A percentile compares a stretch with the other conserved stretches of the same genome.
phyloP scores from a whole-genome alignment of 2,888 invertebrate genomes.

The Watsonalla cultraria region DNA sequence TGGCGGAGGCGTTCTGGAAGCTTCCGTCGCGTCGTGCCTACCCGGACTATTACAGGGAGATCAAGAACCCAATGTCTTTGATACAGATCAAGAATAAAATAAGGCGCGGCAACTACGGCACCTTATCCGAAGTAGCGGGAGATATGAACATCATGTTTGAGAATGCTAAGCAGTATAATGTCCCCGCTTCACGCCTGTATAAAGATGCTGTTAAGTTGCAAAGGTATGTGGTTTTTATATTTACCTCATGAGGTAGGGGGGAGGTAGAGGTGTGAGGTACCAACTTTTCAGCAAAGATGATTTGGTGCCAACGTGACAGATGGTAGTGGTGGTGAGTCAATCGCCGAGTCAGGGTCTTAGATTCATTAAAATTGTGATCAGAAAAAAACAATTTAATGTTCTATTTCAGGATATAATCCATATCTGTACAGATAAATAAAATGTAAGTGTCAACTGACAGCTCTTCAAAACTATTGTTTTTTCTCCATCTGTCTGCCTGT shows the following conservation, averaged over 20 bases:
- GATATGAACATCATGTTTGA: conserved; percentile 98
- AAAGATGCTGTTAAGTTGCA: conserved; percentile 92
- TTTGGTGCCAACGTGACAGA: too few relatives aligned
- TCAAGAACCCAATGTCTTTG: conserved; percentile 96
- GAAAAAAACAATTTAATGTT: too few relatives aligned
- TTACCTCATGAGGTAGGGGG: too few relatives aligned
- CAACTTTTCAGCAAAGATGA: too few relatives aligned
- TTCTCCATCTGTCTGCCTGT: background rate
- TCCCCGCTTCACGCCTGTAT: conserved; percentile 87
- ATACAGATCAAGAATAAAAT: conserved; percentile 93
- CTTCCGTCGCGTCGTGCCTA: conserved; percentile 94
- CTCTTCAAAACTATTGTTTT: too few relatives aligned
- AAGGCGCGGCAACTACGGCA: conserved; percentile 89
- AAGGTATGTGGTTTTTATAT: conserved; percentile 63
- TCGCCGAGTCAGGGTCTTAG: too few relatives aligned
- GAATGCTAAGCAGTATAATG: conserved; percentile 94
- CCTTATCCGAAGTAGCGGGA: conserved; percentile 91
- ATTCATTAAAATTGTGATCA: too few relatives aligned
- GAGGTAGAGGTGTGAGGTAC: too few relatives aligned
- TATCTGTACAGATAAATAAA: too few relatives aligned
- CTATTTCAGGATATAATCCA: too few relatives aligned
- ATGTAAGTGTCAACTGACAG: too few relatives aligned
- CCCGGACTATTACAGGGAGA: conserved; percentile 98
- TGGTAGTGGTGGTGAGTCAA: too few relatives aligned
- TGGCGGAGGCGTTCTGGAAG: conserved; percentile 95